Conservation (phyloP, 1,140 invertebrate genomes). For the Papilio helenus region DNA sequence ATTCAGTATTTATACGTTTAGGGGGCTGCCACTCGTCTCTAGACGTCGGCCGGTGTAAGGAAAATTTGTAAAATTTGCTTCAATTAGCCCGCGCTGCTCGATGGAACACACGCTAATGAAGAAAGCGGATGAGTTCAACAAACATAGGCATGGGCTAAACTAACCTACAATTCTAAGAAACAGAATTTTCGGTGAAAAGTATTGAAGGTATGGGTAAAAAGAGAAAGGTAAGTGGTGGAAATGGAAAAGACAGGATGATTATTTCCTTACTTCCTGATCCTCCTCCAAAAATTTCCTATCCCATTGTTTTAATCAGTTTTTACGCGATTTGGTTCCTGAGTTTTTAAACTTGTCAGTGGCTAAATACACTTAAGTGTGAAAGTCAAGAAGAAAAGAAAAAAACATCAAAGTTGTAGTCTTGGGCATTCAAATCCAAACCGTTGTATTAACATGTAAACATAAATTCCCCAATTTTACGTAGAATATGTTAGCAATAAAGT, state of each 20-base stretch:
- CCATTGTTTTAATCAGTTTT: no score
- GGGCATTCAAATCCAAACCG: background rate
- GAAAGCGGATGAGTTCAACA: conserved; percentile 20
- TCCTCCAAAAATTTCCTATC: no score
- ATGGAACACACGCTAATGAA: conserved; percentile 26
- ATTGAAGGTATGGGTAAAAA: no score
- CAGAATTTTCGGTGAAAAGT: no score
- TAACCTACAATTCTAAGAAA: no score
- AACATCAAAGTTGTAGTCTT: background rate
- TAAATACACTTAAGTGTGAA: no score
- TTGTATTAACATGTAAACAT: background rate
- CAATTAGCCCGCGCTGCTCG: conserved; percentile 65
- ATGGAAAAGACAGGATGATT: background rate
- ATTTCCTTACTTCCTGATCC: no score
- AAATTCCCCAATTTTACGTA: background rate
- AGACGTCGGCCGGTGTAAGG: conserved; percentile 67
- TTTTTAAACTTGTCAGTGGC: no score
- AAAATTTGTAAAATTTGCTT: conserved; percentile 76
- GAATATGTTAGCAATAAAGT: conserved; percentile 27
- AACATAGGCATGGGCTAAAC: background rate
- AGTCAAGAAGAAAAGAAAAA: no score
- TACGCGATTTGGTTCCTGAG: no score
- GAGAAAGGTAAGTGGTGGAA: background rate
- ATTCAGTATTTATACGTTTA: conserved; percentile 81
- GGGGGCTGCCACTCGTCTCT: conserved; percentile 74